Evolutionary conservation across 2,888 invertebrate species (phyloP).

Genomic region (Platycheirus rosarum): DNA sequence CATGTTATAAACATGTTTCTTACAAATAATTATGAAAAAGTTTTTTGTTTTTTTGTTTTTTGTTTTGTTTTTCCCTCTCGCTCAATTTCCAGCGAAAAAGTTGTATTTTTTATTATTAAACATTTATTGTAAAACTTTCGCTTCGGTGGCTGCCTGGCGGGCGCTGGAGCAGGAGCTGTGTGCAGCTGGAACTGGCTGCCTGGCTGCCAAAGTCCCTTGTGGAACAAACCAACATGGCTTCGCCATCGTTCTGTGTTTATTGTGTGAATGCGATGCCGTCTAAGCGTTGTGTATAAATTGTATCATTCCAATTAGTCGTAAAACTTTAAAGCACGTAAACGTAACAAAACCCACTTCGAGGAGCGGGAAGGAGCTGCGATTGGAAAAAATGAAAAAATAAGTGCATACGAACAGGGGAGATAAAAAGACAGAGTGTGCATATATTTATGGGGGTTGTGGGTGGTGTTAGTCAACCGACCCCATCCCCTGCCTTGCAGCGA

Average conservation of each 20-base stretch:
- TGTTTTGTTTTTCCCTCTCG: conserved; percentile 6
- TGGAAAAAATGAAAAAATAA: conserved; percentile 36
- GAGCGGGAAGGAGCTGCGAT: conserved; percentile 37
- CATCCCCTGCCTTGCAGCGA: conserved; percentile 39
- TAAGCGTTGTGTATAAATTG: conserved; percentile 68
- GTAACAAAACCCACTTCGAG: conserved; percentile 70
- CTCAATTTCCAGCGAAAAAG: conserved; percentile 54
- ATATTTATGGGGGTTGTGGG: conserved; percentile 9
- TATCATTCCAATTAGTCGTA: conserved; percentile 75
- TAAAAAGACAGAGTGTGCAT: conserved; percentile 54
- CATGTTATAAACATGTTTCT: conserved; percentile 59
- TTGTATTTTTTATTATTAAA: conserved; percentile 68
- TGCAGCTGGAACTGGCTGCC: conserved; percentile 1
- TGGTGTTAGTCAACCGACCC: conserved; percentile 33
- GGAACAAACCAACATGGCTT: conserved; percentile 37
- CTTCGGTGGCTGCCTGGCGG: conserved; percentile 12
- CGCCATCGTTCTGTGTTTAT: conserved; percentile 50
- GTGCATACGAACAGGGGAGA: conserved; percentile 58
- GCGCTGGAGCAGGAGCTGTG: not conserved
- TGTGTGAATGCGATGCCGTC: conserved; percentile 49
- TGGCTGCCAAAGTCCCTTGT: conserved; percentile 20
- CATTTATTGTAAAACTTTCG: conserved; percentile 70
- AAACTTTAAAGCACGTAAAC: conserved; percentile 74
- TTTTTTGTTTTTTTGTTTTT: conserved; percentile 28
- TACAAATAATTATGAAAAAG: conserved; percentile 58